Percentiles rank a stretch among this genome's conserved stretches.
Evolutionary conservation across 2,888 invertebrate species (phyloP).

Genomic region (Caenorhabditis afra): DNA sequence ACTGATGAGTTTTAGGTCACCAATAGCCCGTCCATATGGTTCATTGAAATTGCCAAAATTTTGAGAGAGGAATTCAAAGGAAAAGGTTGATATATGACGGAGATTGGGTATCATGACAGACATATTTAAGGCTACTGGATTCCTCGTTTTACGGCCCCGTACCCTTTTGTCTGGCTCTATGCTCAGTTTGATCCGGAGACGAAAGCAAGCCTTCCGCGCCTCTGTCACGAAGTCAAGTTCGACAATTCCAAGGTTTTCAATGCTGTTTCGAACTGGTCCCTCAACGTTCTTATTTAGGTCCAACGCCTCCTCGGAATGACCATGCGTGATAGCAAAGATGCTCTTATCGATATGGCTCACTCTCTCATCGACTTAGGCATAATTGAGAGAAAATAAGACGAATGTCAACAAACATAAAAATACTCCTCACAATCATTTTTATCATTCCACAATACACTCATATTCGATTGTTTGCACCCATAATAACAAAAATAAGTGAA

Average conservation of each 20-base stretch:
- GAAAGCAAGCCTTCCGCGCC: constrained; percentile 80
- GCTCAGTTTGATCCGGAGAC: constrained; percentile 82
- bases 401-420: constrained; percentile 18
- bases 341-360: constrained; percentile 83
- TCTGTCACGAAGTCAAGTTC: constrained; percentile 77
- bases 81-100: constrained; percentile 80
- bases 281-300: constrained; percentile 25
- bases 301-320: constrained; percentile 81
- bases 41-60: constrained; percentile 82
- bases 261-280: background rate
- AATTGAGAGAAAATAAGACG: constrained; percentile 60
- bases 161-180: constrained; percentile 81
- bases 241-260: constrained; percentile 80
- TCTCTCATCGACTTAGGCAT: constrained; percentile 83
- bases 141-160: constrained; percentile 81
- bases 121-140: constrained; percentile 80
- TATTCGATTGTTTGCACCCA: constrained; percentile 38
- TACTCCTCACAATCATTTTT: constrained; percentile 37
- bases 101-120: no score
- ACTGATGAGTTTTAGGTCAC: constrained; percentile 60
- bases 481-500: constrained; percentile 60
- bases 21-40: constrained; percentile 81
- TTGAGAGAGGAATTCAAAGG: constrained; percentile 82
- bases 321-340: constrained; percentile 81
- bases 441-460: constrained; percentile 34